A percentile compares a stretch with the other conserved stretches of the same genome.
These are phyloP conservation scores for Rattus rattus DNA, from an alignment of 2,113 vertebrate genomes.

Conservation along the genomic window DNA sequence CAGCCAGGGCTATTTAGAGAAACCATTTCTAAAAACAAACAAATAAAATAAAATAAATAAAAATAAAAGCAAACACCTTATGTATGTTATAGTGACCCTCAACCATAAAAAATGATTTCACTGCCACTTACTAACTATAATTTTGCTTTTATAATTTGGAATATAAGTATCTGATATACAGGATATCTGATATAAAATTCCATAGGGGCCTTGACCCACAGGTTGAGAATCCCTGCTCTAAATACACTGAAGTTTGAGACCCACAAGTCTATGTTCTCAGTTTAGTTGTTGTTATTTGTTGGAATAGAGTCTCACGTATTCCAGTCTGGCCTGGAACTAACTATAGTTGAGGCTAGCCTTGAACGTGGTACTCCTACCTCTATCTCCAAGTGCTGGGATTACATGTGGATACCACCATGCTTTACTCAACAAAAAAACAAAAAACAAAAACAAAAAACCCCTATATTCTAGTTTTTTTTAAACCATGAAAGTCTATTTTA, in stretches of 20 bases:
- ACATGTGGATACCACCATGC: background rate
- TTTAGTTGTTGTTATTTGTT: background rate
- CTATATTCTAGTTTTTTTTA: too few relatives aligned
- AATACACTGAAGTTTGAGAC: background rate
- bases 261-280: background rate
- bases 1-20: background rate
- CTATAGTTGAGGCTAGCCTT: background rate
- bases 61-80: background rate
- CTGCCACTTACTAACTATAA: background rate
- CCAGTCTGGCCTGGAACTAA: background rate
- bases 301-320: background rate
- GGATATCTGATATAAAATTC: background rate
- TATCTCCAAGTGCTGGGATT: background rate
- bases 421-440: background rate
- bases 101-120: background rate
- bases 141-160: background rate
- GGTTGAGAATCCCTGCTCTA: background rate
- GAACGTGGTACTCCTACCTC: background rate
- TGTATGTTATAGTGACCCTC: too few relatives aligned
- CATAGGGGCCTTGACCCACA: background rate
- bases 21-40: background rate
- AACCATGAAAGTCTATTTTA: too few relatives aligned
- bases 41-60: background rate
- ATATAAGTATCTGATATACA: background rate
- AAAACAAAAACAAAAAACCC: too few relatives aligned